Evolutionary conservation across 1,140 invertebrate species (phyloP).

Genomic region (Dermatophagoides farinae): DNA sequence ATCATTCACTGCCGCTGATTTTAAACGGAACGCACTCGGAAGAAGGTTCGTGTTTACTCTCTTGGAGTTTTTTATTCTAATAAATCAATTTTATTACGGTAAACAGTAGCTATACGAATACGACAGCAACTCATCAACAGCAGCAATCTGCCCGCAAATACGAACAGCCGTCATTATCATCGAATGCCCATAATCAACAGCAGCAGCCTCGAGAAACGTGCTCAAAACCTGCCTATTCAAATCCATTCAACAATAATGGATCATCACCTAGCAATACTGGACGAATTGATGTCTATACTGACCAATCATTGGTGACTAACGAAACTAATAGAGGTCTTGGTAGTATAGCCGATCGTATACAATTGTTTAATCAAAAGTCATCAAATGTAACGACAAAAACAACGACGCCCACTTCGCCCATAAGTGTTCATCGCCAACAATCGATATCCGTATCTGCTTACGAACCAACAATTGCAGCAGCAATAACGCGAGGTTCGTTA

Average conservation of each 20-base stretch:
- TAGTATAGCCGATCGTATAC: not conserved
- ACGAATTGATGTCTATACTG: not conserved
- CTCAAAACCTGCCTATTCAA: not conserved
- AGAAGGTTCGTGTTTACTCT: not conserved
- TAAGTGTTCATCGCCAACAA: not conserved
- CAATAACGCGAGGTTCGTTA: not conserved
- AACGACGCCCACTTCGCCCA: not conserved
- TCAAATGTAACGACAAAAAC: not conserved
- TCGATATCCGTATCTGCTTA: not conserved
- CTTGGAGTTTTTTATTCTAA: not conserved
- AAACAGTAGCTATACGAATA: not conserved
- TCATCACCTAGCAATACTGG: not conserved
- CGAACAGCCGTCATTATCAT: not conserved
- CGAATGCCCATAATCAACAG: not conserved
- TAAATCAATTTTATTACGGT: not conserved
- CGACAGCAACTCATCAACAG: too few species aligned
- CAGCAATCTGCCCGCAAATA: too few species aligned
- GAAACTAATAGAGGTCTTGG: not conserved
- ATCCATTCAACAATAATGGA: slow-evolving; percentile 3
- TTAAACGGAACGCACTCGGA: not conserved
- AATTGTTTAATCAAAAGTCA: not conserved
- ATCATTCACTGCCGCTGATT: not conserved
- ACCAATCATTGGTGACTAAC: not conserved
- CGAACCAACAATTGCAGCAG: not conserved
- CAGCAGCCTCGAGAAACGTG: not conserved